Conservation (phyloP, 1,140 invertebrate genomes). For the Colletes gigas region DNA sequence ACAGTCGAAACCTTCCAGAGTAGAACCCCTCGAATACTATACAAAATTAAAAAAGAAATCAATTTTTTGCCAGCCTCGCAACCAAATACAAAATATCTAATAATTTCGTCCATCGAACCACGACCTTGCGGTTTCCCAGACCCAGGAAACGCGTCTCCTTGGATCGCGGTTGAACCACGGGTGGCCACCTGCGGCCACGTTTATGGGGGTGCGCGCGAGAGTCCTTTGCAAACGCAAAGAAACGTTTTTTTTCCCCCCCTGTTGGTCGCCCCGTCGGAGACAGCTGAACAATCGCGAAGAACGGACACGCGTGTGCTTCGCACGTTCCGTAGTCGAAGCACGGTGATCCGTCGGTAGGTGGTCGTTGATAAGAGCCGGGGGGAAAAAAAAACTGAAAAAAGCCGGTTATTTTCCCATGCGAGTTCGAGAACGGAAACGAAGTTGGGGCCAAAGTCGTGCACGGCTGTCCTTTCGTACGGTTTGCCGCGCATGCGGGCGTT, state of each 20-base stretch:
- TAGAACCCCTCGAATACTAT: too few relatives aligned
- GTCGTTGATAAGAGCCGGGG: slow-evolving; percentile 70
- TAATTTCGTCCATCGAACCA: too few relatives aligned
- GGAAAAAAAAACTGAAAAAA: slow-evolving; percentile 65
- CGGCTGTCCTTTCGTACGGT: slow-evolving; percentile 24
- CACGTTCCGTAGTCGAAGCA: slow-evolving; percentile 16
- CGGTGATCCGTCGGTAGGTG: slow-evolving; percentile 28
- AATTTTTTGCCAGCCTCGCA: too few relatives aligned
- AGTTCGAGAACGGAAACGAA: slow-evolving; percentile 69
- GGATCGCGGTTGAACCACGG: neutral
- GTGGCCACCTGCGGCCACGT: slow-evolving; percentile 36
- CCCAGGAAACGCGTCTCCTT: neutral
- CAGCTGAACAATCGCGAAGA: slow-evolving; percentile 67
- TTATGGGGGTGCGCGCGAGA: slow-evolving; percentile 20
- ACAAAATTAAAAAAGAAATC: too few relatives aligned
- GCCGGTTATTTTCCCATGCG: slow-evolving; percentile 71
- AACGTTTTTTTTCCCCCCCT: slow-evolving; percentile 34
- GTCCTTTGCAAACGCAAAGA: slow-evolving; percentile 51
- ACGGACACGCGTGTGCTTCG: neutral
- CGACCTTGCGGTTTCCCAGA: neutral
- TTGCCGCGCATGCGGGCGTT: slow-evolving; percentile 72
- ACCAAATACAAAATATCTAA: too few relatives aligned
- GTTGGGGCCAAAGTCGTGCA: slow-evolving; percentile 27
- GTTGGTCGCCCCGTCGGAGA: too few relatives aligned
- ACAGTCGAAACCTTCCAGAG: too few relatives aligned